Percentiles rank a stretch among this genome's conserved stretches.
phyloP scores from a whole-genome alignment of 2,888 invertebrate species.

The Sinotaia quadrata region DNA sequence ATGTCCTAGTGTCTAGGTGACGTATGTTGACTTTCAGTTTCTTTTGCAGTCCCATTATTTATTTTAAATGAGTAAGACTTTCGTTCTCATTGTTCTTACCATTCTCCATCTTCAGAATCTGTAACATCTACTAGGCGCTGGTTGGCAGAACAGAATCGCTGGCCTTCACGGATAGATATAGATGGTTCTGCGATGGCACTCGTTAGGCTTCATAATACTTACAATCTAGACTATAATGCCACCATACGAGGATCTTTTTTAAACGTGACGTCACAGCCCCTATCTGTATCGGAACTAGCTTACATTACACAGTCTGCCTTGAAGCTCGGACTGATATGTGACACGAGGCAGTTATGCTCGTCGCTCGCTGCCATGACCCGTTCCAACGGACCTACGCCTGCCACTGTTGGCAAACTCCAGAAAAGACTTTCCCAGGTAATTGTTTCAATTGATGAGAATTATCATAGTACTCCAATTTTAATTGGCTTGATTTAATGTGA shows the following conservation, averaged over 20 bases:
- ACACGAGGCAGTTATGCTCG: conserved; percentile 4
- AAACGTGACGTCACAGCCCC: conserved; percentile 19
- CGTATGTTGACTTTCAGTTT: neutral
- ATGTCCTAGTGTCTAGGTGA: neutral
- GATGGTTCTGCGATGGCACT: conserved; percentile 17
- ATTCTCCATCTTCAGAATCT: neutral
- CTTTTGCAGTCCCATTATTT: neutral
- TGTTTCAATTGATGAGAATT: too few species aligned
- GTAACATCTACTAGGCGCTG: conserved; percentile 6
- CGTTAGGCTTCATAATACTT: conserved; percentile 8
- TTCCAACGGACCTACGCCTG: neutral
- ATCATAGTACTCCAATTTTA: too few species aligned
- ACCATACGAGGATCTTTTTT: conserved; percentile 7
- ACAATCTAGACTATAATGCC: conserved; percentile 7
- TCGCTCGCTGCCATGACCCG: neutral
- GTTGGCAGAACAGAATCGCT: neutral
- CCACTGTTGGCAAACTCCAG: neutral
- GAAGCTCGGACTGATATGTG: conserved; percentile 16
- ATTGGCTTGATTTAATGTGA: too few species aligned
- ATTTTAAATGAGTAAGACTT: neutral
- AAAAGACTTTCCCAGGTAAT: neutral
- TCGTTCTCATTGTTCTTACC: neutral
- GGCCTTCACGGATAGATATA: conserved; percentile 9
- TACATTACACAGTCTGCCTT: conserved; percentile 20
- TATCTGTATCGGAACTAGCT: conserved; percentile 15